Evolutionary conservation across 2,888 invertebrate species (phyloP), one percentile per base, ranked within the genome.

Genomic region (Epinotia brunnichana): DNA sequence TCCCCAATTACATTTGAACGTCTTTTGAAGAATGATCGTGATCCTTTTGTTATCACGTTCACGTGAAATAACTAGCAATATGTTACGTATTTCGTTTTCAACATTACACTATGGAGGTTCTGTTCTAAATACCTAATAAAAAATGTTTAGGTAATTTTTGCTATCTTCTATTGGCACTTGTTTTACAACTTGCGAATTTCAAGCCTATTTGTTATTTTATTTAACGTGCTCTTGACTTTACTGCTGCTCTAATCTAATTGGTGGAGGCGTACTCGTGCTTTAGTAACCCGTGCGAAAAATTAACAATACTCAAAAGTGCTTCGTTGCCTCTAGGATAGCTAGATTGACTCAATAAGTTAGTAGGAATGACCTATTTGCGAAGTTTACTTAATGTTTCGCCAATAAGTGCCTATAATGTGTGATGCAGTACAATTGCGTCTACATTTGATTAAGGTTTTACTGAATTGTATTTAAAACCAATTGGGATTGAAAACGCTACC

Each of bases 171-270:
- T 13, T 41, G 41, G 35, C 24, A 5, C 17, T 51, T 19, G 48
- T 35, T 41, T 41, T 35, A n/a, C 3, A n/a, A 9, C 13, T 24
- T 48, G 41, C 44, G 24, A 62, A 48, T 48, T 48, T 9, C 48
- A n/a, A 48, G 4, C 24, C 19, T 62, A 29, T 62, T 62, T 24
- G 44, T 61, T 13, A 7, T n/a, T 61, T 48, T 44, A 24, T n/a
- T 48, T 48, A 62, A n/a, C 62, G 11, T 24, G 24, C 24, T 24
- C 62, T 62, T n/a, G 48, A 29, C 17, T 51, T 51, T 62, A 51
- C 29, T 51, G 62, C 11, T 29, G 62, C 62, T 29, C 21, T 21
- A 60, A 41, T 41, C 21, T 24, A 51, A 63, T 63, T 51, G 29
- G 51, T 17, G 29, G 63, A 35, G 7, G 13, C 11, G 10, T 63